These are phyloP conservation scores for Apostichopus parvimensis DNA, from an alignment of 35 echinoderm and acorn worm genomes.

Conservation along the genomic window DNA sequence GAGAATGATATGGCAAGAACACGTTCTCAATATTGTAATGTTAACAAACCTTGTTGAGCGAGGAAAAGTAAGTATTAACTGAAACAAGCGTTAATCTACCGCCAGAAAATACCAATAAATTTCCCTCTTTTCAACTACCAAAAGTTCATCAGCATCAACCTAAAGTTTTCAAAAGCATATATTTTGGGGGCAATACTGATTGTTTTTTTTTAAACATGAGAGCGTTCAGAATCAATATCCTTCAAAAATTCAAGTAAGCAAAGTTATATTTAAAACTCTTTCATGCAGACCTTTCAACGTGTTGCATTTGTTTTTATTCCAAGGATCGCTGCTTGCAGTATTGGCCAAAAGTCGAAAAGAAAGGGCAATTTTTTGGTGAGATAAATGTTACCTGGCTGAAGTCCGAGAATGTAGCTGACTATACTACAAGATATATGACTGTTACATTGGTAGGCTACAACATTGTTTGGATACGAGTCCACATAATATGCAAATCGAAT, in stretches of 20 bases:
- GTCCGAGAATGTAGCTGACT: not conserved
- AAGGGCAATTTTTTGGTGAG: not conserved
- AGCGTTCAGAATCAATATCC: not conserved
- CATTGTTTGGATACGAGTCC: not conserved
- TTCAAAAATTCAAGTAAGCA: not conserved
- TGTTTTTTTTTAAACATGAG: not conserved
- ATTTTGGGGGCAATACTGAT: not conserved
- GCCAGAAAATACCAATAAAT: not conserved
- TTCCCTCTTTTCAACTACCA: not conserved
- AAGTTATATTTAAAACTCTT: not conserved
- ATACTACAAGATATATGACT: not conserved
- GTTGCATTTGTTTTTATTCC: too few relatives aligned
- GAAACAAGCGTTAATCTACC: not conserved
- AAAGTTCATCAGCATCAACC: not conserved
- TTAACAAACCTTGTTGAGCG: conserved; percentile 47
- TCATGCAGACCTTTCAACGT: not conserved
- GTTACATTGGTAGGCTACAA: not conserved
- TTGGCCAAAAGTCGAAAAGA: not conserved
- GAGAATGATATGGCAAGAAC: conserved; percentile 45
- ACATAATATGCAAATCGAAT: too few relatives aligned
- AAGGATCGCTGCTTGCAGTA: not conserved
- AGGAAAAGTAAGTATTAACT: conserved; percentile 24
- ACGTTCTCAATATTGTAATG: conserved; percentile 41
- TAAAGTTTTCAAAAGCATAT: not conserved
- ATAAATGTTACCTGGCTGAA: not conserved